Base-by-base conservation (phyloP, 1,140 invertebrate genomes). In the Saccostrea cuccullata region DNA sequence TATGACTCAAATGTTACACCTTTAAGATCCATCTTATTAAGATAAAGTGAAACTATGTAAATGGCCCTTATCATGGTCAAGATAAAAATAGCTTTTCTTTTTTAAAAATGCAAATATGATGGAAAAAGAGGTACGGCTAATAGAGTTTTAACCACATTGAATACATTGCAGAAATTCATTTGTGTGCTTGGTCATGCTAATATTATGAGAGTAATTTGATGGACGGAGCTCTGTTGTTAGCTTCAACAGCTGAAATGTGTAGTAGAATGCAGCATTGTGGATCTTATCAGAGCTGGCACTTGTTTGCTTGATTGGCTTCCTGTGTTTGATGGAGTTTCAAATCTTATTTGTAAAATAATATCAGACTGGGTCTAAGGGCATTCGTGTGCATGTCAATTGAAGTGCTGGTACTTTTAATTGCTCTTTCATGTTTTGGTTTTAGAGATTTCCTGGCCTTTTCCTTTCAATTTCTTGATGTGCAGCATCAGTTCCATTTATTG, bases 1-100 rank as follows among this genome's bases (percentile, higher is more conserved):
- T 30, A 77, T 77, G 70, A 77, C 70, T 77, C 70, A 77, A 77
- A 77, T 36, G 70, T 36, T 77, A 77, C 70, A 77, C 70, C 70
- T 77, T 77, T 1, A 12, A 64, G 70, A 77, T 30, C 26, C 23
- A 77, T 77, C 70, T 77, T 26, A 77, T 77, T 77, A 77, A 77
- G 70, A 77, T 77, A 77, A 77, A 77, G 30, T 77, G 26, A 30
- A 77, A 77, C 70, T 30, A 30, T 30, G 26, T 26, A 77, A 77
- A 36, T 77, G 26, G 70, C 26, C 26, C 70, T 11, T 30, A 77
- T 77, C 70, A 20, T 77, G 23, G 70, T 77, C 70, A 77, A 77
- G 70, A 77, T 77, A 30, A 30, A 60, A 64, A 64, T 64, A 64
- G 58, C 58, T 64, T 17, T 64, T 64, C n/a, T 64, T 47, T 47